phyloP scores from a whole-genome alignment of 2,113 vertebrate species.

The Podiceps cristatus region DNA sequence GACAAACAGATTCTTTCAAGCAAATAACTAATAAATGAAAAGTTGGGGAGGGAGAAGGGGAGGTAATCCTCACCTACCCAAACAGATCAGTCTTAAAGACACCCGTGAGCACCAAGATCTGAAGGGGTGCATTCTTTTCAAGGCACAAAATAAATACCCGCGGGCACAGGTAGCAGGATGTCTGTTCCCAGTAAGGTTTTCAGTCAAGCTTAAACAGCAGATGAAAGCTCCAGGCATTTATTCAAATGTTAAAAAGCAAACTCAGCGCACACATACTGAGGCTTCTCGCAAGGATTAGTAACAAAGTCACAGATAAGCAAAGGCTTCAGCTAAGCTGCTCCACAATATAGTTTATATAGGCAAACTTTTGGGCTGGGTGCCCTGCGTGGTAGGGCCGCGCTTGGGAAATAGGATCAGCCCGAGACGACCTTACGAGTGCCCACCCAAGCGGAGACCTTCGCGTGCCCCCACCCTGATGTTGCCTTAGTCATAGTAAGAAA shows the following conservation, averaged over 20 bases:
- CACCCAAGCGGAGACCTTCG: background rate
- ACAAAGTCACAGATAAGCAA: constrained; percentile 1
- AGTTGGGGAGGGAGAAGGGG: background rate
- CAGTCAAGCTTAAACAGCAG: background rate
- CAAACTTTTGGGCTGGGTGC: background rate
- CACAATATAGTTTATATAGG: background rate
- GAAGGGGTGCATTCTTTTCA: background rate
- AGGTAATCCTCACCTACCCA: constrained; percentile 2
- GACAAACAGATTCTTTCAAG: constrained; percentile 77
- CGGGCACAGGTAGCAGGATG: constrained; percentile 58
- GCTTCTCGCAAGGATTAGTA: constrained; percentile 10
- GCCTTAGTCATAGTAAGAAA: background rate
- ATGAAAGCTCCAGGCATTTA: constrained; percentile 53
- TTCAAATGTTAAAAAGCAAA: constrained; percentile 36
- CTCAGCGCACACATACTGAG: background rate
- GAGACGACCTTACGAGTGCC: rapidly evolving
- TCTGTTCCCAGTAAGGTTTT: constrained; percentile 16
- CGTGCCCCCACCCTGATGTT: rapidly evolving
- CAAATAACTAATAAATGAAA: constrained; percentile 66
- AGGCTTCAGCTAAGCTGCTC: background rate
- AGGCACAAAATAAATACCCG: constrained; percentile 60
- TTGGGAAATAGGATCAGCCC: background rate
- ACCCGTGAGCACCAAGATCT: background rate
- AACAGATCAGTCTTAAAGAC: background rate
- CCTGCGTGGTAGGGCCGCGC: background rate